Evolutionary conservation across 2,797 vertebrate species (phyloP), one percentile per base, ranked within the genome.

Genomic region (Melopsittacus undulatus): DNA sequence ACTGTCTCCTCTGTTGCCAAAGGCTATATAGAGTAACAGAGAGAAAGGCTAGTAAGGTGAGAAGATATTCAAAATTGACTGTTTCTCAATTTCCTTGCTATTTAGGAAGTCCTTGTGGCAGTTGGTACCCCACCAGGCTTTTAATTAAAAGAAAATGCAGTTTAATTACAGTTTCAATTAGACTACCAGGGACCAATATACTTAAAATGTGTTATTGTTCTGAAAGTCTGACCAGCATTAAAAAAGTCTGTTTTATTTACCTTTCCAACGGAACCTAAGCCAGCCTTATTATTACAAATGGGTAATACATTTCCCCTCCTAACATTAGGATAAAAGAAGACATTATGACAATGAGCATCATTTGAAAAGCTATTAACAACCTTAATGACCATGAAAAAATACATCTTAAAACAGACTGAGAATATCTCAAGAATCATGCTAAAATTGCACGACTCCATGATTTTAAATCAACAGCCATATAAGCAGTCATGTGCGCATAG

Each of bases 81-180:
- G 16, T 66, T 89, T 69, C 67, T 80, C 42, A 66, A 42, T 67
- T 94, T 67, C 29, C 26, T 36, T 48, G 32, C 20, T 87, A 62
- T 72, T 84, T 88, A 87, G 30, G 30, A 94, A 92, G 80, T 83
- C 40, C 46, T 43, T 83, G 21, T n/a, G 72, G 59, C 72, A 74
- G 51, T 8, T 83, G 26, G 15, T 66, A 29, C 23, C 11, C n/a
- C 5, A 13, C 10, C 20, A 84, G 40, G 26, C 43, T 69, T 91
- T 73, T 89, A 67, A 69, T 69, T 69, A 76, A 69, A 68, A 82
- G 18, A 82, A 91, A 92, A 67, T 46, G 69, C 10, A 38, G 21
- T 89, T 87, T 74, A 78, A 86, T 90, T 86, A 74, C 24, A 43
- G 8, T 75, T 94, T 74, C 43, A 74, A 26, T 80, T 87, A 90